Base-by-base conservation (phyloP, 2,797 vertebrate genomes). In the Cryptoprocta ferox region DNA sequence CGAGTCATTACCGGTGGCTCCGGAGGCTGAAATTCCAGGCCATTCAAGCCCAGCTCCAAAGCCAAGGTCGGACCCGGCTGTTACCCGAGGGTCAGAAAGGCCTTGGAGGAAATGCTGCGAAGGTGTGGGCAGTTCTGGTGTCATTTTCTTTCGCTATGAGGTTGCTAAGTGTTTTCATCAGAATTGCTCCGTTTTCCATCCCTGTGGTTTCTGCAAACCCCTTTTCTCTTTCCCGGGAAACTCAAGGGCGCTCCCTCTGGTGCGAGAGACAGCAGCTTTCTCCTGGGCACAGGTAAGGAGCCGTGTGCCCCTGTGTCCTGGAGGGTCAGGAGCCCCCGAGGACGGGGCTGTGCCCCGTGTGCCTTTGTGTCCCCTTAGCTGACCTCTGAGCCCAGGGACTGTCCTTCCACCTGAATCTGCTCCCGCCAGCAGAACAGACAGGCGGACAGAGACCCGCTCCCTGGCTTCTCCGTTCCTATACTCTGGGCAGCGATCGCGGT, bases 1-100 rank as follows among this genome's bases (percentile, higher is more conserved):
- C 0, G 0, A 3, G 65, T 4, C 21, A 0, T 66, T 14, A 5
- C 70, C 7, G 35, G 53, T 0, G 71, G 80, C 53, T 63, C 0
- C 19, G 5, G 56, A 9, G 56, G 56, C 56, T 24, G 7, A 59
- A 21, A 26, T 42, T 66, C 73, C 48, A 2, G 66, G 82, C 61
- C 19, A 0, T 24, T 18, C 59, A 53, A 35, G 63, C 26, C 0
- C 11, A 14, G 30, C 35, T 21, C 71, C 12, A 2, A 28, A 3
- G 61, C 53, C n/a, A 4, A 2, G 6, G 3, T 32, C 1, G 2
- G 0, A 13, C 86, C 59, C 18, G 21, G 28, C 9, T 11, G 66
- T 42, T n/a, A 79, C 88, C 9, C 0, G 32, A 56, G 65, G 5
- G 0, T 11, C 3, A 0, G 56, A 4, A 10, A 24, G 2, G 18